A percentile compares a stretch with the other conserved stretches of the same genome.
These are phyloP conservation scores for Phrynosoma blainvillii DNA, from an alignment of 2,113 vertebrate genomes.

Conservation along the genomic window DNA sequence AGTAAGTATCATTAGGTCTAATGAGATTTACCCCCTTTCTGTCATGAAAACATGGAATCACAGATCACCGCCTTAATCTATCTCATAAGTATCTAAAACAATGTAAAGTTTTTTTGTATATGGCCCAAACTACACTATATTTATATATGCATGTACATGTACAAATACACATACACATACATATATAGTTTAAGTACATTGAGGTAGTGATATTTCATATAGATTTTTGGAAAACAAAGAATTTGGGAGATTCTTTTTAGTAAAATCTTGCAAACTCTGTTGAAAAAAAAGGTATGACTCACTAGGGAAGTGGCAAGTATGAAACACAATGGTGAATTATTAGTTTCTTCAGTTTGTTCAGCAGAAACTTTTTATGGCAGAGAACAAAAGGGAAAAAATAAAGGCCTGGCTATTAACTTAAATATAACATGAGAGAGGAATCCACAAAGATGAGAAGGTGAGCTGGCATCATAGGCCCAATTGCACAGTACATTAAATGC, in stretches of 20 bases:
- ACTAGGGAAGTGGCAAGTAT: too few relatives aligned
- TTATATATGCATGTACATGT: too few relatives aligned
- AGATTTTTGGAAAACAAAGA: background rate
- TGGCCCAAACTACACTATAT: too few relatives aligned
- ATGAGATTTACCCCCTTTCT: too few relatives aligned
- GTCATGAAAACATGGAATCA: too few relatives aligned
- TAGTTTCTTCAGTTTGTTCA: background rate
- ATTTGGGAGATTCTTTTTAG: background rate
- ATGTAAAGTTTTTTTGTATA: too few relatives aligned
- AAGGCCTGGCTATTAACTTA: background rate
- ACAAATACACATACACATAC: too few relatives aligned
- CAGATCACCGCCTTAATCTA: too few relatives aligned
- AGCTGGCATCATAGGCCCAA: background rate
- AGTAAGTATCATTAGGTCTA: too few relatives aligned
- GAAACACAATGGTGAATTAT: background rate
- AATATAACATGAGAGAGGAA: background rate
- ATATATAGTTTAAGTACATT: background rate
- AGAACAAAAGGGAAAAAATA: background rate
- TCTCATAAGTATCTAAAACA: too few relatives aligned
- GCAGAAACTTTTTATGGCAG: background rate
- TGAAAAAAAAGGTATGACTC: too few relatives aligned
- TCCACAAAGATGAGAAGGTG: background rate
- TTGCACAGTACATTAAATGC: background rate
- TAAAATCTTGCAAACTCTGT: background rate
- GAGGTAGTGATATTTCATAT: background rate